Base-by-base conservation (phyloP, 2,888 invertebrate genomes). In the Scrobipalpa atriplicella region DNA sequence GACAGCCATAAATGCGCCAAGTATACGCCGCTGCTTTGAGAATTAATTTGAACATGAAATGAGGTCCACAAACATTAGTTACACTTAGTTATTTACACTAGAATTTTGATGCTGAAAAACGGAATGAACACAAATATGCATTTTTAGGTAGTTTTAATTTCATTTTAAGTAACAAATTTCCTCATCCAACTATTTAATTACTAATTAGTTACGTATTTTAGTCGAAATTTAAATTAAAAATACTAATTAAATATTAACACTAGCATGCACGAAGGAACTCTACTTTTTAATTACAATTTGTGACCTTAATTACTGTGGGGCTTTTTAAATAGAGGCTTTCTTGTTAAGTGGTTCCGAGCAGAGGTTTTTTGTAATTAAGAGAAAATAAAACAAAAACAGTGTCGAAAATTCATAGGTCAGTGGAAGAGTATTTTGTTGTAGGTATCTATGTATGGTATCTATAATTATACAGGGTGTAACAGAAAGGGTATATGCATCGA, bases 31-130 rank as follows among this genome's bases (percentile, higher is more conserved):
- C 7, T 47, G n/a, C 47, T n/a, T 47, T 43, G 10, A 13, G n/a
- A 11, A 10, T 39, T 39, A 10, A 39, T 39, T 8, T 39, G 8
- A 71, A 72, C 71, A 71, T 69, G 71, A 76, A 76, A 72, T 66
- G 66, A 13, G 66, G 71, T 68, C 73, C 70, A 71, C 71, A 73
- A 74, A 29, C 2, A 73, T 76, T 75, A n/a, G n/a, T 75, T 76
- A 71, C 71, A 70, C 70, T 71, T 73, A 73, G 72, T 73, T 74
- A 74, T 5, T 29, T n/a, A 5, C 71, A 70, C 70, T 67, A 72
- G 68, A 69, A 75, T 75, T 76, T 76, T 75, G 76, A 75, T 75
- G 73, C 71, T 75, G 73, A 76, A 74, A 73, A 72, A 71, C 71
- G 75, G 72, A 73, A 73, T 73, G 71, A 73, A 73, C 13, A 13